Evolutionary conservation across 2,888 invertebrate species (phyloP).

Genomic region (Parnassius smintheus): DNA sequence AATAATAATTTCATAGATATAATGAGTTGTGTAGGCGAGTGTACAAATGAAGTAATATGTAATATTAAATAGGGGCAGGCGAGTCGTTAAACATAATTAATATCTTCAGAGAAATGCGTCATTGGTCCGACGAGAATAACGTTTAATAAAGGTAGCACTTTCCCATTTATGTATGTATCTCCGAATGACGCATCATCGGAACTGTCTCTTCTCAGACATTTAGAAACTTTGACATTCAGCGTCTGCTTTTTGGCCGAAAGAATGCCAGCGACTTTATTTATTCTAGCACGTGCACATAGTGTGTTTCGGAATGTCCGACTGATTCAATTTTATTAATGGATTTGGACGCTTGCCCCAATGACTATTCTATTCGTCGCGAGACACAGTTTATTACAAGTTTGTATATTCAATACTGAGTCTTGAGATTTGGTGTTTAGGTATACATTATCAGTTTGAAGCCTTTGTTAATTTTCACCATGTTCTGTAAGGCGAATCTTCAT

Average conservation of each 20-base stretch:
- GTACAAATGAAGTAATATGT: slow-evolving; percentile 26
- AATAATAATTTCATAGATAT: slow-evolving; percentile 35
- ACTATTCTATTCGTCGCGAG: slow-evolving; percentile 68
- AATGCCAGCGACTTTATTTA: slow-evolving; percentile 56
- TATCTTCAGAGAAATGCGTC: slow-evolving; percentile 22
- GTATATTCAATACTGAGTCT: slow-evolving; percentile 48
- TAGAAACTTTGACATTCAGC: slow-evolving; percentile 11
- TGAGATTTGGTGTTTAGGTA: slow-evolving; percentile 47
- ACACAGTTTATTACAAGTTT: slow-evolving; percentile 49
- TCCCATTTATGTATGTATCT: slow-evolving; percentile 31
- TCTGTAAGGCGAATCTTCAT: slow-evolving; percentile 40
- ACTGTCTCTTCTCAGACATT: slow-evolving; percentile 14
- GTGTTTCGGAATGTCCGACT: slow-evolving; percentile 76
- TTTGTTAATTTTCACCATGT: slow-evolving; percentile 38
- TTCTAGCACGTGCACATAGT: slow-evolving; percentile 71
- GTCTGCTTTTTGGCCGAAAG: slow-evolving; percentile 32
- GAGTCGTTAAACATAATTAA: slow-evolving; percentile 18
- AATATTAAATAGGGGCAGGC: slow-evolving; percentile 25
- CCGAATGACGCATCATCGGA: slow-evolving; percentile 16
- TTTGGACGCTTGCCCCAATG: slow-evolving; percentile 79
- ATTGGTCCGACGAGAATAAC: slow-evolving; percentile 34
- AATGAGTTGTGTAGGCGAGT: slow-evolving; percentile 33
- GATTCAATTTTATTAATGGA: slow-evolving; percentile 82
- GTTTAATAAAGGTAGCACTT: slow-evolving; percentile 41
- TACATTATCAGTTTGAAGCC: slow-evolving; percentile 43